These are phyloP conservation scores for Oophaga sylvatica DNA, from an alignment of 2,797 vertebrate species.

Conservation along the genomic window DNA sequence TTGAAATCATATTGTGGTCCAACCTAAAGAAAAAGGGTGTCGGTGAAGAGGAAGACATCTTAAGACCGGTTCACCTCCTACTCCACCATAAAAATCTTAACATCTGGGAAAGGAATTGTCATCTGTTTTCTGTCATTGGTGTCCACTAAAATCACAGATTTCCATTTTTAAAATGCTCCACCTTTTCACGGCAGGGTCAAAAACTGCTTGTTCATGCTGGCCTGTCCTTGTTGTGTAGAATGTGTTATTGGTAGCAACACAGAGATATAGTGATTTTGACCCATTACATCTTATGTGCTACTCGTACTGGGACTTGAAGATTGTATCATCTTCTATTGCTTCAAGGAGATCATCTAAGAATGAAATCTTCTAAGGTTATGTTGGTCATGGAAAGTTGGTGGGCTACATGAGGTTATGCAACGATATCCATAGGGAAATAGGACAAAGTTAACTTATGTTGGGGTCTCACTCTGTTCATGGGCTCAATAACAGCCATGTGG, in stretches of 20 bases:
- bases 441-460: not conserved
- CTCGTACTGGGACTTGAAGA: not conserved
- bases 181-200: no score
- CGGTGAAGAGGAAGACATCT: no score
- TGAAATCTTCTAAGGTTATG: not conserved
- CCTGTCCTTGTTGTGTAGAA: no score
- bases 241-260: not conserved
- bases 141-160: no score
- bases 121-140: no score
- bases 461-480: not conserved
- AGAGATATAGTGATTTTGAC: not conserved
- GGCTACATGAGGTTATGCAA: not conserved
- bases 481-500: not conserved
- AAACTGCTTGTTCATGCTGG: no score
- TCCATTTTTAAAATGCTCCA: no score
- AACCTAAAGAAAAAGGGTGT: no score
- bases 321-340: not conserved
- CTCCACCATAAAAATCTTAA: not conserved
- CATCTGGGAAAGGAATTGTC: no score
- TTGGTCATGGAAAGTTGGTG: not conserved
- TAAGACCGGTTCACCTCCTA: not conserved
- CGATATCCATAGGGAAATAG: not conserved
- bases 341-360: not conserved
- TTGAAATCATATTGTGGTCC: no score
- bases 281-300: not conserved